Base-by-base conservation (phyloP, 1,140 invertebrate genomes). In the Rhyzopertha dominica region DNA sequence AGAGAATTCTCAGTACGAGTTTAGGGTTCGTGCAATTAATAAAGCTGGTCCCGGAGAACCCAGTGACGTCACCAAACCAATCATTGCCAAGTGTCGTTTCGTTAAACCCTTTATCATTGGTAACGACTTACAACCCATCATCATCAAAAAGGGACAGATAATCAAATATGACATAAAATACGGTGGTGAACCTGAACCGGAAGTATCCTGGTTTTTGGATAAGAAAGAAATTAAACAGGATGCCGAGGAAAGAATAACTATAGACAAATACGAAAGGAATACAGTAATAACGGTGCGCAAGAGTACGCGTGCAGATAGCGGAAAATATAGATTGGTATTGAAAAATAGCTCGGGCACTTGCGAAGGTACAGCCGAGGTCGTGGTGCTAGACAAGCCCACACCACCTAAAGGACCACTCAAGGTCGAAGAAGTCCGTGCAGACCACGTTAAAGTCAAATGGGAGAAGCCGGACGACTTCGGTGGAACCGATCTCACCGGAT, bases 1-100 rank as follows among this genome's bases (percentile, higher is more conserved):
- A 63, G 95, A 98, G 77, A 93, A 92, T 13, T 81, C 83, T 40
- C 88, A 93, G 50, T 99, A 99, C 59, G 92, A 98, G 73, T 99
- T 98, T 72, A 78, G 96, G 51, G 85, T 99, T 28, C 80, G 89
- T 51, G 96, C 96, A 38, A 82, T 96, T 36, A 98, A 98, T 71
- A 94, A 93, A 66, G 95, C 87, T 40, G 95, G 95, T 34, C 90
- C 90, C 62, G 90, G 94, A 62, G 88, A 91, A 73, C 91, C 93
- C 4, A 95, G 90, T 58, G 88, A 97, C 49, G 81, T 87, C 24
- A 96, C 94, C 9, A 94, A 96, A 67, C 87, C 95, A 31, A 90
- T 96, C 48, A 86, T 95, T 58, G 93, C 94, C 36, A 98, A 98
- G 72, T 90, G 88, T 53, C 77, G 93, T 73, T 95, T 94, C 58